phyloP scores from a whole-genome alignment of 2,888 invertebrate species.

The Nowickia ferox region DNA sequence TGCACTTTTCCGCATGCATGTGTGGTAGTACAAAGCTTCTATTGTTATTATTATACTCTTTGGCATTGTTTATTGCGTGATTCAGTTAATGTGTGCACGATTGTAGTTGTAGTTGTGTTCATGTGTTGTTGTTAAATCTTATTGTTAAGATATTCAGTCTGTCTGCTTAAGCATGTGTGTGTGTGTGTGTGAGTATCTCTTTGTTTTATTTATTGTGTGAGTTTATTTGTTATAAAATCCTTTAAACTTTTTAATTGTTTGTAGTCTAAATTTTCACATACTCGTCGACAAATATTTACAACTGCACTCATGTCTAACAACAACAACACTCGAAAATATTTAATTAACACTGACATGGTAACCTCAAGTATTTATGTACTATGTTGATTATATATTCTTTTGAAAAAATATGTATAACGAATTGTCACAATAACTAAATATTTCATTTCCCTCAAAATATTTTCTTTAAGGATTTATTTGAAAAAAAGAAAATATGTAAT shows the following conservation, averaged over 20 bases:
- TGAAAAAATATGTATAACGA: too few relatives aligned
- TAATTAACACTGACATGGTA: constrained; percentile 49
- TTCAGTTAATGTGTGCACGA: background rate
- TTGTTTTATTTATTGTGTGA: constrained; percentile 46
- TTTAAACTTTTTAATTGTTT: constrained; percentile 63
- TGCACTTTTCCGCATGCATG: background rate
- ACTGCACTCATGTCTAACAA: background rate
- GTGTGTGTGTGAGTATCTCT: background rate
- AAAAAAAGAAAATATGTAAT: background rate
- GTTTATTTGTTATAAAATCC: constrained; percentile 53
- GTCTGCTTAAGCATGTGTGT: background rate
- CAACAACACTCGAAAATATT: constrained; percentile 36
- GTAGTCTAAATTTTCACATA: constrained; percentile 42
- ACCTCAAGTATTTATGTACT: constrained; percentile 31
- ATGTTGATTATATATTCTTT: constrained; percentile 11
- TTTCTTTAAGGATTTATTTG: constrained; percentile 21
- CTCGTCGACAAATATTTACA: background rate
- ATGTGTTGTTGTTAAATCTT: constrained; percentile 38
- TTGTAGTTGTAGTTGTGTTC: constrained; percentile 6
- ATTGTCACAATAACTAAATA: constrained; percentile 11
- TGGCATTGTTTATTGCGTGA: constrained; percentile 33
- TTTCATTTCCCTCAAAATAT: constrained; percentile 45
- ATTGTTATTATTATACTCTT: constrained; percentile 22
- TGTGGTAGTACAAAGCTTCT: background rate
- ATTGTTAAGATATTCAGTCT: constrained; percentile 11